Conservation (phyloP, 2,113 vertebrate genomes). For the Aptenodytes patagonicus region DNA sequence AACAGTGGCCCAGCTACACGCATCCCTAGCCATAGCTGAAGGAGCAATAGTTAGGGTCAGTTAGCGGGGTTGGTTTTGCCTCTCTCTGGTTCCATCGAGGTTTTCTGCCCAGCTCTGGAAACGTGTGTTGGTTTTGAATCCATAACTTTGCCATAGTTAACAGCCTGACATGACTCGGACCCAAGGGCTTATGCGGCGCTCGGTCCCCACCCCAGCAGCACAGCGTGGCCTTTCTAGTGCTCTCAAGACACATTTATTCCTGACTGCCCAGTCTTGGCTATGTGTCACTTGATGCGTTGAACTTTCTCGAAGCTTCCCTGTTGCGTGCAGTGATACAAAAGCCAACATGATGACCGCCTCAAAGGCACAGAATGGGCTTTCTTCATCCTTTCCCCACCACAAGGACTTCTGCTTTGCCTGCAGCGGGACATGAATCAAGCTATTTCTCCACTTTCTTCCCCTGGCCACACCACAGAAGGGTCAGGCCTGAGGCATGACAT, state of each 20-base stretch:
- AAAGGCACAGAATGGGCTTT: not conserved
- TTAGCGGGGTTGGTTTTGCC: not conserved
- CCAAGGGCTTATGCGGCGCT: not conserved
- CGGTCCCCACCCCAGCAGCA: not conserved
- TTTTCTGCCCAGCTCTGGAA: not conserved
- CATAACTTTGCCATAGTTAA: not conserved
- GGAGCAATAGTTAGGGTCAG: not conserved
- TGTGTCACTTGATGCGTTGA: not conserved
- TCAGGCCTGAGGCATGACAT: not conserved
- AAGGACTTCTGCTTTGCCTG: not conserved
- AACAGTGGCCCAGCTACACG: not conserved
- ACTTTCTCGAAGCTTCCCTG: not conserved
- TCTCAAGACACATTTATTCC: not conserved
- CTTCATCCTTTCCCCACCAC: not conserved
- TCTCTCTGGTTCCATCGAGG: not conserved
- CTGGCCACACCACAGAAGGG: too few species aligned
- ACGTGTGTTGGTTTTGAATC: not conserved
- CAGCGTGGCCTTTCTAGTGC: not conserved
- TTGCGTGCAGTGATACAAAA: not conserved
- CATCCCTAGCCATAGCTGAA: not conserved
- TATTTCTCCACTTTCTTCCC: not conserved
- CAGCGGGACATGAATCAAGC: not conserved
- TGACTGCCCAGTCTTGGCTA: not conserved
- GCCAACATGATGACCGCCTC: not conserved
- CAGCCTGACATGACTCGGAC: not conserved